Percentiles rank a stretch among this genome's conserved stretches.
phyloP scores from a whole-genome alignment of 2,113 vertebrate species.

The Eleginops maclovinus region DNA sequence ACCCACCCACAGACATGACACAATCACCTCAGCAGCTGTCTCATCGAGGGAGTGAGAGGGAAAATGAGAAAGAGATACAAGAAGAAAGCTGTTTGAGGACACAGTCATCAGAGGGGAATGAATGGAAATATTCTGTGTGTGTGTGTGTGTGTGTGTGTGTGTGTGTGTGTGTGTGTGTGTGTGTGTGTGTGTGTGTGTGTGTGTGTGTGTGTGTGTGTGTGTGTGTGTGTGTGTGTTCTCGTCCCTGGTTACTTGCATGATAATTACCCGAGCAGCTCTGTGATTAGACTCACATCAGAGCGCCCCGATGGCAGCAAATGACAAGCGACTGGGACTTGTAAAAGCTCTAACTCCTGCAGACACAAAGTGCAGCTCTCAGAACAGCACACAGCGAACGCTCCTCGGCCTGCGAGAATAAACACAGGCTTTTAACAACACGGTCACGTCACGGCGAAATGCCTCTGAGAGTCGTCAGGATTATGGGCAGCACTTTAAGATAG shows the following conservation, averaged over 20 bases:
- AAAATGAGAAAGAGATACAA: slow-evolving; percentile 36
- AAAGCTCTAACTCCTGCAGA: slow-evolving; percentile 11
- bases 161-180: background rate
- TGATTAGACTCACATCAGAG: slow-evolving; percentile 49
- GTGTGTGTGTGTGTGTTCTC: background rate
- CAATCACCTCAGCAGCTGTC: slow-evolving; percentile 41
- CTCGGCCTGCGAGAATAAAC: slow-evolving; percentile 13
- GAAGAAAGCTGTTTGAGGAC: slow-evolving; percentile 34
- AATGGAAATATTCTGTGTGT: slow-evolving; percentile 3
- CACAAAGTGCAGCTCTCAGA: background rate
- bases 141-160: background rate
- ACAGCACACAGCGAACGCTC: background rate
- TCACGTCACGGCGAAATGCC: background rate
- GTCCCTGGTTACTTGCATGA: slow-evolving; percentile 40
- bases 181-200: too few relatives aligned
- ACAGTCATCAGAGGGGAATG: slow-evolving; percentile 38
- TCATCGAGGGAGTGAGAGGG: slow-evolving; percentile 9
- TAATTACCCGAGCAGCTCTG: slow-evolving; percentile 57
- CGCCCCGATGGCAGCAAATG: slow-evolving; percentile 19
- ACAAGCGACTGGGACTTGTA: slow-evolving; percentile 38
- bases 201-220: too few relatives aligned
- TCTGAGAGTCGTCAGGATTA: background rate
- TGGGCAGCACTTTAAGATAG: background rate
- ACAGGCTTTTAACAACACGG: background rate
- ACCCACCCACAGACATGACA: slow-evolving; percentile 49